Base-by-base conservation (phyloP, 2,888 invertebrate genomes). In the Mechanitis messenoides region DNA sequence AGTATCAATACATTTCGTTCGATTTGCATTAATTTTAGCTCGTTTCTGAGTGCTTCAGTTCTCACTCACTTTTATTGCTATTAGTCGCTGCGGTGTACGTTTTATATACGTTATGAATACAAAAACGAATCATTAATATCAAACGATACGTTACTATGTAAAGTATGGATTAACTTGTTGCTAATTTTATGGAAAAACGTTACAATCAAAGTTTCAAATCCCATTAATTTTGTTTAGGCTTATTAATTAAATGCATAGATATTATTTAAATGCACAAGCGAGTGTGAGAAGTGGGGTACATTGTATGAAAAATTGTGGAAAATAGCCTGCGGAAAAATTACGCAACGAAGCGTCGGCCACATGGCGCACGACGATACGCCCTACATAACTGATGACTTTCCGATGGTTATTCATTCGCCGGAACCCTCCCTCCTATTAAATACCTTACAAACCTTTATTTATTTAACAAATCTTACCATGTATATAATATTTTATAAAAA, bases 341-440 rank as follows among this genome's bases (percentile, higher is more conserved):
- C 81, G 81, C 71, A 79, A 80, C 80, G 76, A 69, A 79, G 74
- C 78, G 71, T 75, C 74, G 77, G 80, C 84, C 88, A 87, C 84
- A 89, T 89, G 89, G 86, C 82, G 87, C 82, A 78, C 79, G 80
- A 79, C 84, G 81, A 80, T 84, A 80, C 81, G 84, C 80, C 85
- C 84, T 84, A 84, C 86, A 87, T 88, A 87, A 87, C 88, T 89
- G 87, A 90, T 90, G 88, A 86, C 84, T 88, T 89, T 88, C 83
- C 87, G 82, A 90, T 90, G 86, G 87, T 82, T 81, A 86, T 87
- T 85, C 85, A 84, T 87, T 83, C 81, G 80, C 78, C 81, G 80
- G 77, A 80, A 75, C 73, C 73, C 55, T 61, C 55, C 67, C 64
- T 54, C 47, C 53, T 55, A 58, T 68, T 64, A 66, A 61, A 62